A percentile compares a stretch with the other conserved stretches of the same genome.
These are phyloP conservation scores for Hystrix cristata DNA, from an alignment of 2,113 vertebrate genomes.

Conservation along the genomic window DNA sequence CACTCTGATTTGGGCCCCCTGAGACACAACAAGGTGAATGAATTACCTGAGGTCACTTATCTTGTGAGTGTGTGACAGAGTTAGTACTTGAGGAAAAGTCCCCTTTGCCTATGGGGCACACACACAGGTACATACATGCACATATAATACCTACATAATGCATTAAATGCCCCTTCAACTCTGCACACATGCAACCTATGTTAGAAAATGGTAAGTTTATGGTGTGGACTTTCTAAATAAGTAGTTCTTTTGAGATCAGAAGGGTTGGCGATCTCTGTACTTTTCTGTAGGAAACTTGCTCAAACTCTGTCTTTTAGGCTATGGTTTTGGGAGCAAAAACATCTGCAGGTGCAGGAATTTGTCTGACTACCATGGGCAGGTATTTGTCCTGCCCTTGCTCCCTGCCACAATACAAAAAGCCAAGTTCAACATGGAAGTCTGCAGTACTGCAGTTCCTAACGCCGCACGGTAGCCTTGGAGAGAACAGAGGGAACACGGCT, in stretches of 20 bases:
- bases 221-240: not conserved
- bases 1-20: not conserved
- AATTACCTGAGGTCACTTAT: not conserved
- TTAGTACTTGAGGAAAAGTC: not conserved
- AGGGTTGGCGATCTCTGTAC: not conserved
- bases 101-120: not conserved
- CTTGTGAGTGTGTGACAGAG: not conserved
- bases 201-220: not conserved
- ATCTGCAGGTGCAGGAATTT: not conserved
- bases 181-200: not conserved
- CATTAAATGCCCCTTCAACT: not conserved
- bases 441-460: slow-evolving; percentile 29
- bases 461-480: not conserved
- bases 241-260: not conserved
- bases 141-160: not conserved
- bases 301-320: not conserved
- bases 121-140: not conserved
- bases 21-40: not conserved
- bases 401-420: slow-evolving; percentile 39
- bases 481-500: slow-evolving; percentile 65
- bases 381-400: not conserved
- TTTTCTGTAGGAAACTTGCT: slow-evolving; percentile 16
- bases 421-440: slow-evolving; percentile 20
- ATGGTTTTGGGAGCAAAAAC: not conserved
- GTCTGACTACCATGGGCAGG: not conserved